Evolutionary conservation across 2,888 invertebrate species (phyloP).

Genomic region (Pardosa pseudoannulata): DNA sequence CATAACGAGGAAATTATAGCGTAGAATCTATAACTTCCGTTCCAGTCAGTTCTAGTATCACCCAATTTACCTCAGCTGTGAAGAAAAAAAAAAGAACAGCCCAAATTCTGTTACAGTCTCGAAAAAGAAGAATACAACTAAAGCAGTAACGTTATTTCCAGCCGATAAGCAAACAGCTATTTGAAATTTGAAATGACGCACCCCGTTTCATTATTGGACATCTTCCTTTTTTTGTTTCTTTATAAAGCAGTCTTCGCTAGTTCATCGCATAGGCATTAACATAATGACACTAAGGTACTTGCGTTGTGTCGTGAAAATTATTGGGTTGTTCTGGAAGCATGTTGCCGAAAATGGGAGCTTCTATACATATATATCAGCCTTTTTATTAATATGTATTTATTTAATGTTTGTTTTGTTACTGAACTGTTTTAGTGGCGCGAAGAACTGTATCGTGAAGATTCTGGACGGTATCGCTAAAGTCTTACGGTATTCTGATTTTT

Average conservation of each 20-base stretch:
- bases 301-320: constrained; percentile 45
- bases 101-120: not conserved
- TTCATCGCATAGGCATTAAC: constrained; percentile 26
- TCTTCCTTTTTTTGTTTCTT: constrained; percentile 14
- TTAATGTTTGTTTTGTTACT: constrained; percentile 9
- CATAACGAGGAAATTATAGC: not conserved
- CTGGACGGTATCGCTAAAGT: constrained; percentile 2
- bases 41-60: not conserved
- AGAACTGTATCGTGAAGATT: not conserved
- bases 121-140: not conserved
- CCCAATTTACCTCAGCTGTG: not conserved
- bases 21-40: not conserved
- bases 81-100: not conserved
- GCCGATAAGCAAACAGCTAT: constrained; percentile 30
- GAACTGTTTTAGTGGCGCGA: constrained; percentile 3
- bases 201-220: constrained; percentile 33
- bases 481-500: constrained; percentile 26
- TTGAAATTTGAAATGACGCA: constrained; percentile 38
- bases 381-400: not conserved
- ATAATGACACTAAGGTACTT: constrained; percentile 35
- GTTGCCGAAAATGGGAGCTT: not conserved
- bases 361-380: not conserved
- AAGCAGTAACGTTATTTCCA: constrained; percentile 14
- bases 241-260: not conserved
- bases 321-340: constrained; percentile 20